phyloP scores from a whole-genome alignment of 2,888 invertebrate genomes.

The Melitaea athalia region DNA sequence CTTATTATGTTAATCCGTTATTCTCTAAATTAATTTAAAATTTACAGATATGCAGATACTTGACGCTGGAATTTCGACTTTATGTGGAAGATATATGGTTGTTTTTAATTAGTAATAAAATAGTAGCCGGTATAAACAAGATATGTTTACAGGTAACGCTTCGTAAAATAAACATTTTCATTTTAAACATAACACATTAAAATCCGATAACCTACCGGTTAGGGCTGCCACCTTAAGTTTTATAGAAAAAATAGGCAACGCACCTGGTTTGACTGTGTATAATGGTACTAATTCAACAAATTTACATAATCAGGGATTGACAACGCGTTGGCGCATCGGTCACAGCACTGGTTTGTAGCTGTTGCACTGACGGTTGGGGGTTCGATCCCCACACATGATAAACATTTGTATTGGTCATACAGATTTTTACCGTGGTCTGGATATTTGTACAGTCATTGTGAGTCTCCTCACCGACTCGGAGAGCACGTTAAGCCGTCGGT shows the following conservation, averaged over 20 bases:
- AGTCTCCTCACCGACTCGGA: too few relatives aligned
- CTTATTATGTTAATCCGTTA: constrained; percentile 24
- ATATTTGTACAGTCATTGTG: too few relatives aligned
- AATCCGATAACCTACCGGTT: constrained; percentile 28
- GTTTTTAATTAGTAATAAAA: constrained; percentile 1
- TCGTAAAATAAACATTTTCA: constrained; percentile 37
- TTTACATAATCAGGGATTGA: too few relatives aligned
- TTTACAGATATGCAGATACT: background rate
- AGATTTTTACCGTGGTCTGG: too few relatives aligned
- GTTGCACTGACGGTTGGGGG: too few relatives aligned
- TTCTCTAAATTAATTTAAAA: constrained; percentile 21
- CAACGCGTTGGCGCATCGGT: too few relatives aligned
- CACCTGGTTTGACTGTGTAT: background rate
- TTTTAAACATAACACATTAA: constrained; percentile 38
- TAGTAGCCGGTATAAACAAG: constrained; percentile 13
- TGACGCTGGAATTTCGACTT: background rate
- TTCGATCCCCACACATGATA: too few relatives aligned
- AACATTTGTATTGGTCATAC: too few relatives aligned
- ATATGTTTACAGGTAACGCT: constrained; percentile 28
- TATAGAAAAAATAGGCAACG: background rate
- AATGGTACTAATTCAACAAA: too few relatives aligned
- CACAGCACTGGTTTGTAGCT: too few relatives aligned
- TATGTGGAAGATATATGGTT: background rate
- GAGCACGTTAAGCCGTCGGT: too few relatives aligned
- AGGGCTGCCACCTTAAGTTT: constrained; percentile 15